Evolutionary conservation across 2,797 vertebrate species (phyloP), one percentile per base, ranked within the genome.

Genomic region (Neosilurus hyrtlii): DNA sequence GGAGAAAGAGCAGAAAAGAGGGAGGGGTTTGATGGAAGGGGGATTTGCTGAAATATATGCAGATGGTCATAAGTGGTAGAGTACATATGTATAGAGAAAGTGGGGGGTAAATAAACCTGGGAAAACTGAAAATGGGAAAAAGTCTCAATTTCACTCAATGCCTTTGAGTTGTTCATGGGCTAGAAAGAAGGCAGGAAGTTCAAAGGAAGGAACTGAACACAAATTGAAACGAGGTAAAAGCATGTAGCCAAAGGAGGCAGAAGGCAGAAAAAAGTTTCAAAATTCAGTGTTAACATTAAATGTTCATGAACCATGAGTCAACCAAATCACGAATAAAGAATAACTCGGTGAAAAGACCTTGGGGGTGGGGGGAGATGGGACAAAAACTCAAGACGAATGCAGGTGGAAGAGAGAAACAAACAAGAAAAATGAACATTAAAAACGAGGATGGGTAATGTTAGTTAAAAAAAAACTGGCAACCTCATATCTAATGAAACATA

Each of bases 401-500:
- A 85, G 81, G 68, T 68, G 37, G 83, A 54, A 43, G 57, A 35
- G 8, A 74, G 72, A 74, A 35, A 73, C 71, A 54, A 74, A 57
- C 72, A 24, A 76, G 57, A 61, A 35, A 76, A 76, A 61, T 61
- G 0, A 76, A n/a, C 73, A n/a, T 35, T 71, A 82, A 51, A 90
- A 90, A 91, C 14, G 67, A 71, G 59, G 22, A 70, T 61, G 65
- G 67, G 74, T 82, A 79, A 80, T n/a, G 71, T 73, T 61, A 84
- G 43, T 78, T 86, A 51, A 70, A 16, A 35, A 16, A 16, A 51
- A 22, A 43, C 88, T 90, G 89, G 49, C 16, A 90, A 85, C 90
- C 90, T 91, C 89, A 80, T 81, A 91, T 86, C 76, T 76, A 49
- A 9, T 76, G 89, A 91, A 86, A 84, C 89, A 85, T 88, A 88